Percentiles rank a stretch among this genome's conserved stretches.
These are phyloP conservation scores for Hipparchia sbordonii DNA, from an alignment of 2,888 invertebrate genomes.

Conservation along the genomic window DNA sequence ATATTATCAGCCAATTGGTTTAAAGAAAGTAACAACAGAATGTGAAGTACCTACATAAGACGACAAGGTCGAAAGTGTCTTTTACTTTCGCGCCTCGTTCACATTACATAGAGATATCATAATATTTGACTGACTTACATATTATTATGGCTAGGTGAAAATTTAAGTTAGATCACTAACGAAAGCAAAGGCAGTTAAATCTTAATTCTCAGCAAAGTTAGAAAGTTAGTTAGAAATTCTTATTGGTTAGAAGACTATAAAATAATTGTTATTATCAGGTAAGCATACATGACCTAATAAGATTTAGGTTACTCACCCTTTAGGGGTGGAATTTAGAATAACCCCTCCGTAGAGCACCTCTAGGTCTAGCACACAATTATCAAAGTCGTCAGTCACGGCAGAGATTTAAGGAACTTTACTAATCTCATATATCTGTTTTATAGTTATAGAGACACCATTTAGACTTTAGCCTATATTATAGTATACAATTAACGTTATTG, in stretches of 20 bases:
- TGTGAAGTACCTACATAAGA: slow-evolving; percentile 38
- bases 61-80: slow-evolving; percentile 65
- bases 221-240: no score
- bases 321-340: no score
- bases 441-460: no score
- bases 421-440: background rate
- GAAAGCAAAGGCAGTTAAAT: background rate
- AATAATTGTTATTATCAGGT: no score
- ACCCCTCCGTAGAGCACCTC: no score
- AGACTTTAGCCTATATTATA: no score
- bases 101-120: slow-evolving; percentile 8
- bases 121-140: slow-evolving; percentile 17
- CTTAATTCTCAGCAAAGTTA: background rate
- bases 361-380: no score
- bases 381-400: no score
- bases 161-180: background rate
- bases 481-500: background rate
- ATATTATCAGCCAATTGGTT: background rate
- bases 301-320: no score
- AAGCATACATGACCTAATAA: no score
- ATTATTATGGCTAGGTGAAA: slow-evolving; percentile 18
- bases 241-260: no score
- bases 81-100: slow-evolving; percentile 62
- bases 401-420: no score
- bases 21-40: slow-evolving; percentile 40